phyloP scores from a whole-genome alignment of 2,113 vertebrate species.

The Sylvia atricapilla region DNA sequence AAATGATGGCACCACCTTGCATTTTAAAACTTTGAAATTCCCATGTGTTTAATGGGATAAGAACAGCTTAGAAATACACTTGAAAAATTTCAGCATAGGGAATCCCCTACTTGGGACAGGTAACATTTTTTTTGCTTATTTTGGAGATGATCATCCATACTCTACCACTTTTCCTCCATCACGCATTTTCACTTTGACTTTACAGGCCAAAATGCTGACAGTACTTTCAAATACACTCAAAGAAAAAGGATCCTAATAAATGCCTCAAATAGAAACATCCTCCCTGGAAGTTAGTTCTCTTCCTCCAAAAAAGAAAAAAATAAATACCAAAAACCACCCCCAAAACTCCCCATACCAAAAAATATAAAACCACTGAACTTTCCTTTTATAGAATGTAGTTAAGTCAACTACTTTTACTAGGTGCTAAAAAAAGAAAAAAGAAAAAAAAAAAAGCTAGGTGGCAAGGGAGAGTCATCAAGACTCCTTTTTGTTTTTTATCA shows the following conservation, averaged over 20 bases:
- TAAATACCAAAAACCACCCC: accelerated
- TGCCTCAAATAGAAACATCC: not conserved
- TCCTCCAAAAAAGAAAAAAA: not conserved
- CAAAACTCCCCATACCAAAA: accelerated
- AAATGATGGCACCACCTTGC: not conserved
- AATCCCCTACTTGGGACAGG: not conserved
- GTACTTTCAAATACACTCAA: not conserved
- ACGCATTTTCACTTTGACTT: not conserved
- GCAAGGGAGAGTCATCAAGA: not conserved
- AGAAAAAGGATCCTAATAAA: not conserved
- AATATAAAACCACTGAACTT: not conserved
- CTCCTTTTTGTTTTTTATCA: not conserved
- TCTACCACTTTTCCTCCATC: not conserved
- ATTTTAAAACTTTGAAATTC: not conserved
- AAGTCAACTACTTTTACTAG: not conserved
- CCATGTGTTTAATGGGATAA: not conserved
- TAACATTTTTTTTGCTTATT: not conserved
- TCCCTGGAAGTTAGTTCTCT: not conserved
- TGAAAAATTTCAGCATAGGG: not conserved
- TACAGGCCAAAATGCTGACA: not conserved
- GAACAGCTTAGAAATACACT: not conserved
- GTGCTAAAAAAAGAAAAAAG: not conserved
- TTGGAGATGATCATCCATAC: not conserved
- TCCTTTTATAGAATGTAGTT: not conserved
- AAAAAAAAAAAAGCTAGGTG: not conserved